A percentile compares a stretch with the other conserved stretches of the same genome.
Evolutionary conservation across 2,888 invertebrate species (phyloP).

Genomic region (Beris morrisii): DNA sequence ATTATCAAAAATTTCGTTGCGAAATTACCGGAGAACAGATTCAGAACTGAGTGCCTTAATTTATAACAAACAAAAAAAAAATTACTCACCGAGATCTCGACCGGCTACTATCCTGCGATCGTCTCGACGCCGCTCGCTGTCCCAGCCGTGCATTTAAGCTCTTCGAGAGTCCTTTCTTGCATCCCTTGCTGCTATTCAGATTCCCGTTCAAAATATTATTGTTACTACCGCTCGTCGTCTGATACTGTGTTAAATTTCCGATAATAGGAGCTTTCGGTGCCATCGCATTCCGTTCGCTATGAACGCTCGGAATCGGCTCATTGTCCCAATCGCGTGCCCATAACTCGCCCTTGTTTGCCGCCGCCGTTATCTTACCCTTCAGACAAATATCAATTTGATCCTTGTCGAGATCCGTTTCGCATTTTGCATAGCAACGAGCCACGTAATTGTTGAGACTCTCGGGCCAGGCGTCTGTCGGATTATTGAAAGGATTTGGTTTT

Average conservation of each 20-base stretch:
- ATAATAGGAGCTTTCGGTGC: slow-evolving; percentile 63
- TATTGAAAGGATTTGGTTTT: slow-evolving; percentile 56
- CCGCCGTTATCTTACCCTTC: slow-evolving; percentile 90
- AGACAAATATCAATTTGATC: slow-evolving; percentile 93
- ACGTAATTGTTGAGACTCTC: slow-evolving; percentile 84
- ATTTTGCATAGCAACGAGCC: slow-evolving; percentile 88
- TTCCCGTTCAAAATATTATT: slow-evolving; percentile 43
- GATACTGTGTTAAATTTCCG: slow-evolving; percentile 63
- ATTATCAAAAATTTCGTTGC: too few species aligned
- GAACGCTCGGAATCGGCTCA: slow-evolving; percentile 88
- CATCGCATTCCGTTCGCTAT: slow-evolving; percentile 71
- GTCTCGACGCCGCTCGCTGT: slow-evolving; percentile 56
- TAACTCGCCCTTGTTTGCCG: slow-evolving; percentile 83
- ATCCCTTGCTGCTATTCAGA: slow-evolving; percentile 40
- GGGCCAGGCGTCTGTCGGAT: slow-evolving; percentile 74
- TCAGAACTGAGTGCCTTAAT: not conserved
- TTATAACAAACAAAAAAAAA: not conserved
- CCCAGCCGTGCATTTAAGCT: slow-evolving; percentile 64
- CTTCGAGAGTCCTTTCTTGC: slow-evolving; percentile 59
- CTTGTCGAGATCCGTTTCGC: slow-evolving; percentile 83
- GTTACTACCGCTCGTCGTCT: slow-evolving; percentile 47
- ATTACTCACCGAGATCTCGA: slow-evolving; percentile 51
- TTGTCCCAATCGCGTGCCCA: slow-evolving; percentile 93
- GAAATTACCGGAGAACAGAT: not conserved
- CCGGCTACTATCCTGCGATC: slow-evolving; percentile 49